Percentiles rank a stretch among this genome's conserved stretches.
These are phyloP conservation scores for Polyommatus icarus DNA, from an alignment of 2,888 invertebrate genomes.

Conservation along the genomic window DNA sequence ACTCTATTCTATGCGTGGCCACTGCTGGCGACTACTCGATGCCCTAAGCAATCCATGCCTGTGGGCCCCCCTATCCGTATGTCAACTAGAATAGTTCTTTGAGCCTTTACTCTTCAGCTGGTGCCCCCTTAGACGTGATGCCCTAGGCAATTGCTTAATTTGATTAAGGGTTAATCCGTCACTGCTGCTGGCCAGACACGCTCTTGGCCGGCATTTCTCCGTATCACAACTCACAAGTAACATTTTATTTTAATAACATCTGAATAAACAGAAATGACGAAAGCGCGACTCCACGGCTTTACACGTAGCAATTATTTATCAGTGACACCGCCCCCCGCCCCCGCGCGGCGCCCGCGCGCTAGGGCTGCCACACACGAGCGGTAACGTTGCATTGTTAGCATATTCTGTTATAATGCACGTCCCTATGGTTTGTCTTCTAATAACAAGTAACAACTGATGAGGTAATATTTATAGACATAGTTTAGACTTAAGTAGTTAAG, in stretches of 20 bases:
- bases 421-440: background rate
- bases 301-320: constrained; percentile 72
- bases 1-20: background rate
- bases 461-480: too few species aligned
- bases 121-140: too few species aligned
- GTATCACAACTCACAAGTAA: background rate
- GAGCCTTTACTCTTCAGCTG: too few species aligned
- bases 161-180: too few species aligned
- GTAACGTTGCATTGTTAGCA: background rate
- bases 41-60: too few species aligned
- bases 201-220: background rate
- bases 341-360: background rate
- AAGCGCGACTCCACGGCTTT: constrained; percentile 53
- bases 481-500: too few species aligned
- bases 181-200: too few species aligned
- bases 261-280: background rate
- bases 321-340: constrained; percentile 52
- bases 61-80: too few species aligned
- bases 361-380: background rate
- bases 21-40: too few species aligned
- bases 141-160: too few species aligned
- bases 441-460: too few species aligned
- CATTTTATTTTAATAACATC: background rate
- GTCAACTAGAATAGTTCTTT: too few species aligned
- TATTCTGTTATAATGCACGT: background rate